phyloP scores from a whole-genome alignment of 1,140 invertebrate genomes.

The Stegodyphus mimosarum region DNA sequence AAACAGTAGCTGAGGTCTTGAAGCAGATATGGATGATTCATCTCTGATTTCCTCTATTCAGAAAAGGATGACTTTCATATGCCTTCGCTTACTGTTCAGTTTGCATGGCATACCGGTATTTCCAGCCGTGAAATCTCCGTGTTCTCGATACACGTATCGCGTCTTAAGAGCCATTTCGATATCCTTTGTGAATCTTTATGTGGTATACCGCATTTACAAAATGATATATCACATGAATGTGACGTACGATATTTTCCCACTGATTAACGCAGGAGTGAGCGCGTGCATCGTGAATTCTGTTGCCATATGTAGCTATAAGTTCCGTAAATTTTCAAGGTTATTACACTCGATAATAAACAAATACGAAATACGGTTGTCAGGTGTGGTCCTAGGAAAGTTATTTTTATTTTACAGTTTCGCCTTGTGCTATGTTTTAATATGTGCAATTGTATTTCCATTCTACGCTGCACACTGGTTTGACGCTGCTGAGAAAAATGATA shows the following conservation, averaged over 20 bases:
- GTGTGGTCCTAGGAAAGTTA: background rate
- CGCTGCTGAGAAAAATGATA: background rate
- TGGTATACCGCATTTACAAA: constrained; percentile 32
- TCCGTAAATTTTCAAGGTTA: constrained; percentile 10
- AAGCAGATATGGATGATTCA: too few species aligned
- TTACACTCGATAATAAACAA: background rate
- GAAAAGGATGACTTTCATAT: background rate
- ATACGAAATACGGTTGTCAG: background rate
- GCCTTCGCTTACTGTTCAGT: background rate
- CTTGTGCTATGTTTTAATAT: constrained; percentile 1
- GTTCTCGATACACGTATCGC: background rate
- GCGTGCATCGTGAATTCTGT: constrained; percentile 28
- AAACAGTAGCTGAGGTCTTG: too few species aligned
- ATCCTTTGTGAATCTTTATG: constrained; percentile 17
- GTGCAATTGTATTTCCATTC: constrained; percentile 14
- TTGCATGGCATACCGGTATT: constrained; percentile 28
- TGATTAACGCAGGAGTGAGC: constrained; percentile 37
- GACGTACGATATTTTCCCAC: constrained; percentile 34
- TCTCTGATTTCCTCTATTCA: background rate
- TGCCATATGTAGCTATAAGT: constrained; percentile 1
- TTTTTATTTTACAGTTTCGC: background rate
- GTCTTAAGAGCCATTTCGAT: background rate
- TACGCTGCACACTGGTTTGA: constrained; percentile 41
- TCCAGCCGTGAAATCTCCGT: background rate
- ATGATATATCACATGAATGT: constrained; percentile 18